Conservation (phyloP, 2,113 vertebrate species). For the Anthoscopus minutus region DNA sequence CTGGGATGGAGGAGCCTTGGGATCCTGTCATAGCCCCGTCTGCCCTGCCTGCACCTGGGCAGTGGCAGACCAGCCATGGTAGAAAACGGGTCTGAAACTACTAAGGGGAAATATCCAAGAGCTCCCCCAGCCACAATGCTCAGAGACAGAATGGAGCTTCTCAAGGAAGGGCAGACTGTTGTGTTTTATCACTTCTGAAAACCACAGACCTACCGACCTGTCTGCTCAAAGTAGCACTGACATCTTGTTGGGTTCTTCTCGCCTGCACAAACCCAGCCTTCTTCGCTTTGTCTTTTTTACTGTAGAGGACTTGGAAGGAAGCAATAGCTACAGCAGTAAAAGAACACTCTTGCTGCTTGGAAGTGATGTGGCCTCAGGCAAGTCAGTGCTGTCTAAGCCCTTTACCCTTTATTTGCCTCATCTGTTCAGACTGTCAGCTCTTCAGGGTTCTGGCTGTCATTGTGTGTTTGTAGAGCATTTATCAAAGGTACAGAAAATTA, state of each 20-base stretch:
- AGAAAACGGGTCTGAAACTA: background rate
- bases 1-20: background rate
- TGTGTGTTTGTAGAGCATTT: background rate
- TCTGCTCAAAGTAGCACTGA: background rate
- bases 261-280: background rate
- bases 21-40: background rate
- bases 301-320: background rate
- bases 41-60: background rate
- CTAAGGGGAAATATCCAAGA: background rate
- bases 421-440: background rate
- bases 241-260: background rate
- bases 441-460: background rate
- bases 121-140: background rate
- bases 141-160: background rate
- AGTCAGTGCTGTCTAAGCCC: background rate
- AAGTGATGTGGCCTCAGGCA: background rate
- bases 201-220: background rate
- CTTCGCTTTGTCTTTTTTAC: background rate
- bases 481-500: background rate
- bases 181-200: background rate
- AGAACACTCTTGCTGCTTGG: background rate
- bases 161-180: background rate
- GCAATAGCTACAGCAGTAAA: background rate
- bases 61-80: background rate
- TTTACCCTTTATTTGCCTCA: background rate